A percentile compares a stretch with the other conserved stretches of the same genome.
These are phyloP conservation scores for Clusia tigrina DNA, from an alignment of 2,888 invertebrate species.

Conservation along the genomic window DNA sequence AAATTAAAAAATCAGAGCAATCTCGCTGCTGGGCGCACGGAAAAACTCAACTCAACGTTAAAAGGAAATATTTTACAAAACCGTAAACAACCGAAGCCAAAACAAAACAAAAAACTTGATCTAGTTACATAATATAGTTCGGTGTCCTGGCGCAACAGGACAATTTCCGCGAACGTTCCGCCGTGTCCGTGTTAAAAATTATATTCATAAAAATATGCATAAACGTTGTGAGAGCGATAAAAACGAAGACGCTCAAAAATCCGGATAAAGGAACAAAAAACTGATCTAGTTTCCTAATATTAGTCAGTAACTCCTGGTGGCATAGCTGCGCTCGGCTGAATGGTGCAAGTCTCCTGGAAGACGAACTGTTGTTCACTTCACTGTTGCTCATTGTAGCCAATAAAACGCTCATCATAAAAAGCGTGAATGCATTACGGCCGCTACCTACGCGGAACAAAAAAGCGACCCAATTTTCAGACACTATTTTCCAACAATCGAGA, in stretches of 20 bases:
- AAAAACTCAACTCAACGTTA: conserved; percentile 49
- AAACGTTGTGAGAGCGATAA: conserved; percentile 11
- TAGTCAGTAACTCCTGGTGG: conserved; percentile 28
- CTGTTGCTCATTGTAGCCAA: conserved; percentile 45
- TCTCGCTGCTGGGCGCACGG: conserved; percentile 20
- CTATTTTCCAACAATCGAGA: conserved; percentile 42
- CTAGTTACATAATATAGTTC: conserved; percentile 53
- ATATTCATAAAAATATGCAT: conserved; percentile 52
- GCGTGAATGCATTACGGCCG: background rate
- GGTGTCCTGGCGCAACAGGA: conserved; percentile 47
- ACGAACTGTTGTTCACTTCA: conserved; percentile 37
- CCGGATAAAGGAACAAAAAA: conserved; percentile 55
- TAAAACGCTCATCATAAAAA: conserved; percentile 42
- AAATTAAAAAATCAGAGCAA: conserved; percentile 57
- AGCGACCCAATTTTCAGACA: conserved; percentile 57
- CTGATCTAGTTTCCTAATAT: conserved; percentile 50
- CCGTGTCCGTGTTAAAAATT: conserved; percentile 32
- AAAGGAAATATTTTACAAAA: conserved; percentile 36
- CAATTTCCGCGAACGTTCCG: conserved; percentile 39
- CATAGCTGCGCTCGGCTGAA: conserved; percentile 17
- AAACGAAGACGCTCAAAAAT: conserved; percentile 41
- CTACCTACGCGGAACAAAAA: conserved; percentile 31
- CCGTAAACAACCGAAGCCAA: conserved; percentile 35
- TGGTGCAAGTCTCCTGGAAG: conserved; percentile 25
- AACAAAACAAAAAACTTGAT: conserved; percentile 59